These are phyloP conservation scores for Novumbra hubbsi DNA, from an alignment of 2,797 vertebrate genomes.

Conservation along the genomic window DNA sequence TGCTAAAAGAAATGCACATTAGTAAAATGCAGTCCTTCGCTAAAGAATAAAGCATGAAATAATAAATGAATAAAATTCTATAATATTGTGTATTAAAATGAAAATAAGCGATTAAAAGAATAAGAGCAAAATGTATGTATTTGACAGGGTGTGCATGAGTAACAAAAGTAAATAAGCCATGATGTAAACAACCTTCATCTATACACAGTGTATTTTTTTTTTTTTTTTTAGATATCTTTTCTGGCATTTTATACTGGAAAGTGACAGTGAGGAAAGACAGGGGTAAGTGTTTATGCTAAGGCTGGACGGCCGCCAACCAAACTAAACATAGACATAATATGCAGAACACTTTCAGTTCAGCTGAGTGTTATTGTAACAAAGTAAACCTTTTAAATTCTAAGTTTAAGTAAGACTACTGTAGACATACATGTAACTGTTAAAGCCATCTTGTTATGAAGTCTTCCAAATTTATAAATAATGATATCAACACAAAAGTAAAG, in stretches of 20 bases:
- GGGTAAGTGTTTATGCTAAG: too few relatives aligned
- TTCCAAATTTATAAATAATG: neutral
- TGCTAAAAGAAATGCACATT: slow-evolving; percentile 61
- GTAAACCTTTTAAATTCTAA: neutral
- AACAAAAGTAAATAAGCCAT: neutral
- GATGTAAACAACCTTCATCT: neutral
- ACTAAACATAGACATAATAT: too few relatives aligned
- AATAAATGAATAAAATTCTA: neutral
- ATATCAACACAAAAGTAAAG: neutral
- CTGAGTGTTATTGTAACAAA: neutral
- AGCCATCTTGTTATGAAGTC: neutral
- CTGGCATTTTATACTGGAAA: too few relatives aligned
- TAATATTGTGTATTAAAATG: neutral
- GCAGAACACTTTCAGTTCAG: neutral
- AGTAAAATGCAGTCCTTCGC: neutral
- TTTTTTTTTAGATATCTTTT: too few relatives aligned
- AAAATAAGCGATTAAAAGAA: neutral
- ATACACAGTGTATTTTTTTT: too few relatives aligned
- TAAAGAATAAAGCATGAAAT: neutral
- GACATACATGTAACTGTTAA: neutral
- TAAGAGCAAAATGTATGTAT: neutral
- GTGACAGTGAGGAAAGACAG: too few relatives aligned
- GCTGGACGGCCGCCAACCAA: too few relatives aligned
- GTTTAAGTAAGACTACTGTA: neutral
- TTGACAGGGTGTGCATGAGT: neutral